phyloP scores from a whole-genome alignment of 2,888 invertebrate genomes.

The Pammene aurita region DNA sequence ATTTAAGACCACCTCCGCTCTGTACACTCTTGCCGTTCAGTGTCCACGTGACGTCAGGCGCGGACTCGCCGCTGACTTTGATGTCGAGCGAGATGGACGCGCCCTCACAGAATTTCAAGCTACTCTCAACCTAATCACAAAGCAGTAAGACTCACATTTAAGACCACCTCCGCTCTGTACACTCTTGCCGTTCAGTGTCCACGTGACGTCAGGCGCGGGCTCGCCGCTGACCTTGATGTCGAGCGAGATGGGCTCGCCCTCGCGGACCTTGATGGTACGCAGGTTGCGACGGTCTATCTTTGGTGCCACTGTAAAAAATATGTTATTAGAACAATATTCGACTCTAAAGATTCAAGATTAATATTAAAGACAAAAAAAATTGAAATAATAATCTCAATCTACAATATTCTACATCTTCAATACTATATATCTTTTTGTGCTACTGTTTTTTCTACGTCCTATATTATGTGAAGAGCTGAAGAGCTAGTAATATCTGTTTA shows the following conservation, averaged over 20 bases:
- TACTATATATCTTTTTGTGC: too few relatives aligned
- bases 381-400: too few relatives aligned
- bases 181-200: constrained; percentile 92
- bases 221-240: constrained; percentile 96
- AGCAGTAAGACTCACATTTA: constrained; percentile 63
- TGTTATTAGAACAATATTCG: background rate
- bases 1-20: constrained; percentile 80
- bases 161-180: constrained; percentile 84
- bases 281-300: constrained; percentile 97
- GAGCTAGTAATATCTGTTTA: too few relatives aligned
- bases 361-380: too few relatives aligned
- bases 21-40: too few relatives aligned
- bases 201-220: constrained; percentile 94
- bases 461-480: too few relatives aligned
- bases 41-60: constrained; percentile 91
- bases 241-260: constrained; percentile 94
- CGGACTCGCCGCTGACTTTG: constrained; percentile 95
- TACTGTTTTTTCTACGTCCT: too few relatives aligned
- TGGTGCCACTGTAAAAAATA: constrained; percentile 89
- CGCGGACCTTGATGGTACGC: constrained; percentile 92
- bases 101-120: constrained; percentile 55
- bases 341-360: too few relatives aligned
- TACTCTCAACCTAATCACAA: background rate
- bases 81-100: constrained; percentile 95
- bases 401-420: too few relatives aligned